Evolutionary conservation across 2,888 invertebrate species (phyloP), one percentile per base, ranked within the genome.

Genomic region (Drosophila histrio): DNA sequence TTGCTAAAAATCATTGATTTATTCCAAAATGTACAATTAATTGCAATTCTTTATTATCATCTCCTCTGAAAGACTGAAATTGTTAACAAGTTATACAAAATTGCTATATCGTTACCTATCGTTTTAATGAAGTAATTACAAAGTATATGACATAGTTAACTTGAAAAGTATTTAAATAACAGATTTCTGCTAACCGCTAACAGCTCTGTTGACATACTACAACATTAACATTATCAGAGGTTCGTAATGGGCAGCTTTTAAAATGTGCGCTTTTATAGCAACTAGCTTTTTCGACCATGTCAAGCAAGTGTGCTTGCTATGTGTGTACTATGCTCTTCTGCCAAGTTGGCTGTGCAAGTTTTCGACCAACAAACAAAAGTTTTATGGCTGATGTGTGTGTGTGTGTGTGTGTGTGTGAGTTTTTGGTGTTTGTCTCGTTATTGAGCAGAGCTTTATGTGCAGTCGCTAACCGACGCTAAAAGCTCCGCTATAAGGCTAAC

Each of bases 391-490:
- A 8, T 19, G 6, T 15, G 22, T 11, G 47, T 38, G 15, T 22
- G 53, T 54, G 59, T 59, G 49, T 58, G 52, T 34, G 32, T 26
- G 5, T 22, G 47, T 32, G 32, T 19, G 21, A 11, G 21, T 39
- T 2, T 11, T 49, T 22, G 9, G 32, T 17, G 26, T 46, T 19
- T 38, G 50, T 52, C 38, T 52, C 50, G 5, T 43, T 44, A 24
- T 46, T 41, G n/a, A 24, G 70, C 74, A 78, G 63, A 77, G 79
- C 77, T 81, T 77, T 77, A 81, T 77, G 36, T 81, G 82, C 77
- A 78, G 57, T 39, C 82, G 79, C 82, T 78, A 81, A 75, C 59
- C 72, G 79, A 60, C 77, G 75, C 82, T 78, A 81, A 81, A 81
- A 82, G 79, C 79, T 81, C 60, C 62, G 64, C 80, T 61, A 19